Evolutionary conservation across 2,888 invertebrate species (phyloP).

Genomic region (Drosophila melanocephala): DNA sequence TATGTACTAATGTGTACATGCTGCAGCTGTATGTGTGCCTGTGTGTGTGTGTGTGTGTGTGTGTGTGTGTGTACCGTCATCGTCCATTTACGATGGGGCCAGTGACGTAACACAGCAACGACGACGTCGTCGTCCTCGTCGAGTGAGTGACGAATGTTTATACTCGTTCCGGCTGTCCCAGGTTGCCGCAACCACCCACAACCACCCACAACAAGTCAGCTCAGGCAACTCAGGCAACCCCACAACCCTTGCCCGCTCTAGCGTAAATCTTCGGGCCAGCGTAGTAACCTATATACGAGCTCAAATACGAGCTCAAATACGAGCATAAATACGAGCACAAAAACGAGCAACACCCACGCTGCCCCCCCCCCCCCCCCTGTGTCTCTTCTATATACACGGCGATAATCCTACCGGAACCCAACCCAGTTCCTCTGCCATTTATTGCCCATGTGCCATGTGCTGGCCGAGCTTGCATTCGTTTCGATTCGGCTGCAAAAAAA

Average conservation of each 20-base stretch:
- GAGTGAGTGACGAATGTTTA: constrained; percentile 67
- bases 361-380: not conserved
- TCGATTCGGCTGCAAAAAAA: constrained; percentile 34
- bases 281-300: constrained; percentile 79
- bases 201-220: not conserved
- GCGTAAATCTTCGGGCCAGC: constrained; percentile 76
- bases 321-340: constrained; percentile 1
- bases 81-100: constrained; percentile 54
- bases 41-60: constrained; percentile 13
- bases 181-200: constrained; percentile 3
- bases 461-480: constrained; percentile 17
- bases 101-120: constrained; percentile 65
- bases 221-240: not conserved
- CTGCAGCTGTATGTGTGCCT: not conserved
- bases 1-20: constrained; percentile 12
- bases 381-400: not conserved
- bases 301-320: constrained; percentile 7
- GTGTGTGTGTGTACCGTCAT: constrained; percentile 45
- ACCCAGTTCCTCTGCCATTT: constrained; percentile 20
- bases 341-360: constrained; percentile 41
- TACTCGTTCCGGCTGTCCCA: constrained; percentile 41
- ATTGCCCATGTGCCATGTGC: constrained; percentile 49
- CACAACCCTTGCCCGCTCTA: constrained; percentile 40
- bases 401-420: not conserved
- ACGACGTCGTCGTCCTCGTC: constrained; percentile 31